These are phyloP conservation scores for Tenthredo notha DNA, from an alignment of 2,888 invertebrate species.

Conservation along the genomic window DNA sequence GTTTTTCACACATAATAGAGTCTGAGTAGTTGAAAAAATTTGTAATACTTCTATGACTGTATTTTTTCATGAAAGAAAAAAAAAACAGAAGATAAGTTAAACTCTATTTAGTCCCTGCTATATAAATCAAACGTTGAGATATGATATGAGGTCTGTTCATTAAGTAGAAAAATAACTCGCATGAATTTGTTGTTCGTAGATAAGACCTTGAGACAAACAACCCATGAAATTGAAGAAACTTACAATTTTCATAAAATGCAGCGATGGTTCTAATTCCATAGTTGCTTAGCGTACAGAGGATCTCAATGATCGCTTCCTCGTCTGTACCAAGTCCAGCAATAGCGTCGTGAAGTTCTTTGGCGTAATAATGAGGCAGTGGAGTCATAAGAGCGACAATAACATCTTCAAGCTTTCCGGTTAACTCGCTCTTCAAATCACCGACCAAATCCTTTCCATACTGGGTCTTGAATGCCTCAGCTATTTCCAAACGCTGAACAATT, in stretches of 20 bases:
- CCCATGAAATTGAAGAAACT: conserved; percentile 74
- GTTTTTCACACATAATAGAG: background rate
- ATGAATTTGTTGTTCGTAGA: background rate
- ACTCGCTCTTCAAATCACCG: conserved; percentile 92
- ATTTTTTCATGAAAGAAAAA: background rate
- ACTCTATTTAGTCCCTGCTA: background rate
- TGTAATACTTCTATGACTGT: background rate
- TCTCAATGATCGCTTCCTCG: conserved; percentile 94
- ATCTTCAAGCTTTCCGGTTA: conserved; percentile 94
- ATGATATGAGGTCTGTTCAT: background rate
- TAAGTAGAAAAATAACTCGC: background rate
- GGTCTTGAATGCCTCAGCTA: conserved; percentile 94
- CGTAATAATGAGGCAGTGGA: conserved; percentile 93
- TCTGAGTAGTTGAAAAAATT: background rate
- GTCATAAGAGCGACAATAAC: conserved; percentile 95
- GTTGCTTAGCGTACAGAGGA: conserved; percentile 94
- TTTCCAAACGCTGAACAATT: conserved; percentile 94
- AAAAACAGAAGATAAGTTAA: background rate
- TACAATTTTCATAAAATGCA: conserved; percentile 90
- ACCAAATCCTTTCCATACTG: conserved; percentile 92
- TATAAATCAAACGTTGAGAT: conserved; percentile 1
- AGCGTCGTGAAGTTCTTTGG: conserved; percentile 93
- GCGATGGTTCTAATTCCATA: conserved; percentile 92
- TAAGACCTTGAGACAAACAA: background rate
- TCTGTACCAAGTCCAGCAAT: conserved; percentile 93